Base-by-base conservation (phyloP, 1,140 invertebrate genomes). In the Acromyrmex charruanus region DNA sequence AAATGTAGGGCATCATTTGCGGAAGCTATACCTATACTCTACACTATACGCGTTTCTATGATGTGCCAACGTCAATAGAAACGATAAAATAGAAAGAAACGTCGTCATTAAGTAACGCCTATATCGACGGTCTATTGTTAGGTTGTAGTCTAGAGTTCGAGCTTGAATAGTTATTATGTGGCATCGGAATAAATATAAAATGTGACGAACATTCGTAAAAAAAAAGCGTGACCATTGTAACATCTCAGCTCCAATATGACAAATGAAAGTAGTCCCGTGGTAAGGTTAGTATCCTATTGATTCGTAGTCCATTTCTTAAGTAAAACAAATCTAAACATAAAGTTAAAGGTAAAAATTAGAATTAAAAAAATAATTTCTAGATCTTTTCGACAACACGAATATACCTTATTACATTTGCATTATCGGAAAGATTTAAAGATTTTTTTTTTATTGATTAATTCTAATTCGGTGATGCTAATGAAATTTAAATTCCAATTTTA, bases 241-340 rank as follows among this genome's bases (percentile, higher is more conserved):
- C 3, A 28, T 77, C 12, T 85, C 58, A 53, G 35, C 39, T 59
- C 35, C 44, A 58, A 21, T 31, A 18, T 65, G 61, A 85, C 85
- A 91, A 90, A 86, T 55, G 72, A 71, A 61, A 90, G 68, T 87
- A 87, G 87, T 77, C 72, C 65, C 25, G 35, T 39, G 61, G 69
- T 65, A 91, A 90, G 77, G 86, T 88, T 91, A 63, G 66, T 71
- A 72, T 69, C 75, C 86, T 90, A 92, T 91, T 88, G 82, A 91
- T 92, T 82, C 53, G 39, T 63, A 51, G 14, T 72, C 72, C 77
- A 79, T 79, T 80, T 84, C 44, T 39, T 59, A 61, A 72, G 82
- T 71, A 71, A 74, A 77, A 72, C 14, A 6, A 14, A 63, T 28
- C 16, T 9, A 69, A 68, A 49, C 1, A 16, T 49, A 21, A 21